Evolutionary conservation across 2,888 invertebrate genomes (phyloP), one percentile per base, ranked within the genome.

Genomic region (Apomyelois bistriatella): DNA sequence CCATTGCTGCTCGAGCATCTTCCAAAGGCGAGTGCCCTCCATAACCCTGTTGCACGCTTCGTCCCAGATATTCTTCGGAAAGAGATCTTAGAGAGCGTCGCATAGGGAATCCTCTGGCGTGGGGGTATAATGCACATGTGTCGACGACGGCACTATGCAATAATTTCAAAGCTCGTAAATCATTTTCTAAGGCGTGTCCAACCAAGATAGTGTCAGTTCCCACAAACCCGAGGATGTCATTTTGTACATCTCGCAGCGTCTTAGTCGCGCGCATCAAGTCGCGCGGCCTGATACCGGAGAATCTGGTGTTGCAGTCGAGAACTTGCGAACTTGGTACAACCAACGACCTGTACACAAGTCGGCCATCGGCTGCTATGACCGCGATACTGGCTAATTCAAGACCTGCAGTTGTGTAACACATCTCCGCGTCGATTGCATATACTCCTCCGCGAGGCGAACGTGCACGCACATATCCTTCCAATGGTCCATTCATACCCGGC

Each of bases 171-270:
- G 96, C 96, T 13, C 96, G 92, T 53, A 99, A 89, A 86, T 99
- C 99, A 76, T 97, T 98, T 69, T 99, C 98, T 61, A 99, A 89
- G 15, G 96, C 97, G 83, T 99, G 99, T 0, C 99, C 99, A 57
- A 99, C 94, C 4, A 99, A 90, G 53, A 99, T 96, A 4, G 98
- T 96, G 56, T 97, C 94, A 6, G 94, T 93, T 57, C 93, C 93
- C 58, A 98, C 93, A 59, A 98, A 93, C 60, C 93, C 93, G 73
- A 97, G 92, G 54, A 99, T 90, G 66, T 97, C 97, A 55, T 93
- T 93, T 76, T 98, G 99, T 47, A 98, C 97, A 72, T 97, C 94
- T 60, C 88, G 79, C 47, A 98, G 85, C 51, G 93, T 93, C 82
- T 95, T 95, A 22, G 92, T 92, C 67, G 93, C 93, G 77, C 87